Evolutionary conservation across 1,140 invertebrate genomes (phyloP).

Genomic region (Drosophila bipectinata): DNA sequence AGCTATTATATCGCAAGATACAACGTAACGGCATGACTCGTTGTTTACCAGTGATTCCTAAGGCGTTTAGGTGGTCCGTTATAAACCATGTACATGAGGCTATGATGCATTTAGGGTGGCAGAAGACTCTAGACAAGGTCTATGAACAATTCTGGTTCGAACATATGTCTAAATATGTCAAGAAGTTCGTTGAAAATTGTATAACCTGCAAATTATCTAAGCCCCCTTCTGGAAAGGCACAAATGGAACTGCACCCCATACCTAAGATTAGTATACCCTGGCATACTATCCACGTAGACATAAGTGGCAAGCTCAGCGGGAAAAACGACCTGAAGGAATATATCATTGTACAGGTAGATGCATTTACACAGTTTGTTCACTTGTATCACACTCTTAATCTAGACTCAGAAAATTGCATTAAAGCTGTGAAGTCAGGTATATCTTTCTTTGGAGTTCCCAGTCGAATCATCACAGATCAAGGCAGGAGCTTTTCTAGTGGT

Average conservation of each 20-base stretch:
- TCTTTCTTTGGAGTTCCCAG: not conserved
- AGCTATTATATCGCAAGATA: too few relatives aligned
- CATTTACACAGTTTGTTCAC: conserved; percentile 7
- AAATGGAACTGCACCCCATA: conserved; percentile 8
- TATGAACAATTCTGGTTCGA: conserved; percentile 4
- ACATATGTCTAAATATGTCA: conserved; percentile 4
- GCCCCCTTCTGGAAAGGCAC: conserved; percentile 1
- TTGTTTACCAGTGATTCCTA: too few relatives aligned
- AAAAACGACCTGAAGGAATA: conserved; percentile 12
- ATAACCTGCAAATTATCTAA: conserved; percentile 16
- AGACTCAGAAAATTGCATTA: conserved; percentile 3
- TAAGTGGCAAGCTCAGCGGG: conserved; percentile 14
- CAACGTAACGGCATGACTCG: too few relatives aligned
- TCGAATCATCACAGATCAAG: conserved; percentile 1
- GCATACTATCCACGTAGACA: conserved; percentile 16
- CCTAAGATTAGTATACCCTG: conserved; percentile 5
- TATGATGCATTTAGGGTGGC: not conserved
- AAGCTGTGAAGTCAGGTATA: not conserved
- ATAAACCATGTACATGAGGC: conserved; percentile 18
- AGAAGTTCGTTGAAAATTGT: not conserved
- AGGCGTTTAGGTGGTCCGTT: not conserved
- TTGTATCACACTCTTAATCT: not conserved
- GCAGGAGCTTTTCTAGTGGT: not conserved
- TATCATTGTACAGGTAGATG: not conserved
- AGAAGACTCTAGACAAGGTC: conserved; percentile 14